Evolutionary conservation across 2,113 vertebrate genomes (phyloP).

Genomic region (Lepisosteus oculatus): DNA sequence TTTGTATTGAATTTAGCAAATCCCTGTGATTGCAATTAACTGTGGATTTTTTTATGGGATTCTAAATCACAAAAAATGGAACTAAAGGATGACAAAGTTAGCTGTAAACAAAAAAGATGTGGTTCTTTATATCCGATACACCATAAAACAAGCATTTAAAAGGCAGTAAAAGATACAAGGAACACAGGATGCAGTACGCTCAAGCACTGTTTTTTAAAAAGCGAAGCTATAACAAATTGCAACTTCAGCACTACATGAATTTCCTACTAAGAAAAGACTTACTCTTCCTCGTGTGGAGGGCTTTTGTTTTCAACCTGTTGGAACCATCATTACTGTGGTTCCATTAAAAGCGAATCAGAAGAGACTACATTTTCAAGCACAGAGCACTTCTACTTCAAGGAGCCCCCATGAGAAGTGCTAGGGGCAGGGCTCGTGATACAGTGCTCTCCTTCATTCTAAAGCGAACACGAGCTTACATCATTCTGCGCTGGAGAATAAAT

Average conservation of each 20-base stretch:
- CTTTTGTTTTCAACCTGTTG: not conserved
- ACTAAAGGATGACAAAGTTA: too few species aligned
- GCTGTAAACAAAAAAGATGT: too few species aligned
- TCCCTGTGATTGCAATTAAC: too few species aligned
- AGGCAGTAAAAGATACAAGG: too few species aligned
- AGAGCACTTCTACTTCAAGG: not conserved
- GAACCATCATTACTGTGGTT: constrained; percentile 21
- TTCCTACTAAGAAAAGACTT: constrained; percentile 3
- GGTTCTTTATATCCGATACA: too few species aligned
- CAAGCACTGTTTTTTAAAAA: constrained; percentile 11
- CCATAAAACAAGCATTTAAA: too few species aligned
- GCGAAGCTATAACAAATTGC: constrained; percentile 12
- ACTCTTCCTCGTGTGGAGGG: constrained; percentile 5
- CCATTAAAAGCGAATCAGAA: constrained; percentile 17
- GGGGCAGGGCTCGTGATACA: not conserved
- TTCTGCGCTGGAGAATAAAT: too few species aligned
- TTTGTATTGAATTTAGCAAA: too few species aligned
- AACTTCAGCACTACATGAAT: not conserved
- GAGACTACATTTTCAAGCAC: not conserved
- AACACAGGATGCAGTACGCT: not conserved
- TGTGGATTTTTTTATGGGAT: too few species aligned
- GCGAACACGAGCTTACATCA: not conserved
- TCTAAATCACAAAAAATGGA: too few species aligned
- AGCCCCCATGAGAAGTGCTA: not conserved
- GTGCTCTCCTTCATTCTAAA: not conserved